phyloP scores from a whole-genome alignment of 2,888 invertebrate species.

The Tenthredo scrophulariae region DNA sequence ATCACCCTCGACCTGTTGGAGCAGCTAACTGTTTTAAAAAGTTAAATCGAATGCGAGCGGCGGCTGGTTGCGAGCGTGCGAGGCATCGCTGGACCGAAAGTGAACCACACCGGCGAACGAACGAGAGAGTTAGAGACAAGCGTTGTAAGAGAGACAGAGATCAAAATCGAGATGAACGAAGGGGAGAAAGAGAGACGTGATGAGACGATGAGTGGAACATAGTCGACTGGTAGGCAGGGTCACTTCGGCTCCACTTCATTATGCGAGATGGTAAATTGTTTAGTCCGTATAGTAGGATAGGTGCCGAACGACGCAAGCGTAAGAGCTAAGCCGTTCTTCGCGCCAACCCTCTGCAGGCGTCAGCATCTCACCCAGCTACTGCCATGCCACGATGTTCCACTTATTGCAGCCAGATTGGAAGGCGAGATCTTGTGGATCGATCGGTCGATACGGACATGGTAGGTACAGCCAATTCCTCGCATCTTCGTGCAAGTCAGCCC shows the following conservation, averaged over 20 bases:
- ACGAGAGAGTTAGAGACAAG: conserved; percentile 34
- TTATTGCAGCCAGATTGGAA: conserved; percentile 41
- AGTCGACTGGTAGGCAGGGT: conserved; percentile 46
- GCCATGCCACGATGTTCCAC: conserved; percentile 47
- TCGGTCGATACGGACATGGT: not conserved
- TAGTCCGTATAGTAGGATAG: conserved; percentile 3
- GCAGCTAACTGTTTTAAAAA: conserved; percentile 56
- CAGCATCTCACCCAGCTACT: conserved; percentile 40
- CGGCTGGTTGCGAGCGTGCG: conserved; percentile 36
- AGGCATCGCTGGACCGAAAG: conserved; percentile 42
- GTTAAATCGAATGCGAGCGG: conserved; percentile 53
- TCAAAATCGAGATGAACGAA: not conserved
- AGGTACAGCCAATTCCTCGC: conserved; percentile 36
- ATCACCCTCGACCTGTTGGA: conserved; percentile 55
- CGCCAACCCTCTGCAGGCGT: conserved; percentile 2
- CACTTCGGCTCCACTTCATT: conserved; percentile 50
- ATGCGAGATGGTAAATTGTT: conserved; percentile 51
- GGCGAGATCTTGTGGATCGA: conserved; percentile 35
- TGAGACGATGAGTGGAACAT: conserved; percentile 42
- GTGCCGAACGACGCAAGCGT: not conserved
- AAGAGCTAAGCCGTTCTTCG: conserved; percentile 18
- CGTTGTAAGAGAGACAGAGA: conserved; percentile 5
- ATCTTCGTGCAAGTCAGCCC: conserved; percentile 34
- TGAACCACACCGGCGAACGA: conserved; percentile 36
- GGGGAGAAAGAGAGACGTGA: conserved; percentile 8